phyloP scores from a whole-genome alignment of 2,113 vertebrate genomes.

The Rattus norvegicus region DNA sequence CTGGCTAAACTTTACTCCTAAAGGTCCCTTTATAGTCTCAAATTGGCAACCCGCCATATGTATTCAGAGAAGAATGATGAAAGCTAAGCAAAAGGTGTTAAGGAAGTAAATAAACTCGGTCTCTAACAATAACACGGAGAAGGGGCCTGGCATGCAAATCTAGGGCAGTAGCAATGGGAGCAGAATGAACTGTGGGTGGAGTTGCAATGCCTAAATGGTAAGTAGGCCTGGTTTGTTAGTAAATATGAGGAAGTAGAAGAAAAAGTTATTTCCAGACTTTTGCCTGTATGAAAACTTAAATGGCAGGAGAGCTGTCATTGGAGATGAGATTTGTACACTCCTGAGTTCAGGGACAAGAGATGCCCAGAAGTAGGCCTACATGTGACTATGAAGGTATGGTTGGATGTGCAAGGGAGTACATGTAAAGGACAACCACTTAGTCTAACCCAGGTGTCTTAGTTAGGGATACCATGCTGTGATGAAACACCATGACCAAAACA shows the following conservation, averaged over 20 bases:
- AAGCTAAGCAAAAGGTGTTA: background rate
- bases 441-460: background rate
- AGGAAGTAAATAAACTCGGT: background rate
- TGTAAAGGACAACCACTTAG: too few species aligned
- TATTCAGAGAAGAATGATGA: constrained; percentile 7
- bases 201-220: background rate
- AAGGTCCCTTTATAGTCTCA: background rate
- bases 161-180: background rate
- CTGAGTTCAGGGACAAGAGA: background rate
- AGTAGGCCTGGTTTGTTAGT: background rate
- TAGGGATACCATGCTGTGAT: background rate
- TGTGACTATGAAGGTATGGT: background rate
- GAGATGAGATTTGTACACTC: background rate
- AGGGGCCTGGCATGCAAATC: background rate
- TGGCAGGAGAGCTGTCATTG: background rate
- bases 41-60: background rate
- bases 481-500: background rate
- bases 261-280: background rate
- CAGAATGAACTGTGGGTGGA: background rate
- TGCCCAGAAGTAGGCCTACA: background rate
- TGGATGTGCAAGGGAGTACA: background rate
- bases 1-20: background rate
- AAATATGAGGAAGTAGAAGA: background rate
- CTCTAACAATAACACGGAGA: background rate
- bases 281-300: constrained; percentile 4